Conservation (phyloP, 23 tunicate species). For the Clavelina lepadiformis region DNA sequence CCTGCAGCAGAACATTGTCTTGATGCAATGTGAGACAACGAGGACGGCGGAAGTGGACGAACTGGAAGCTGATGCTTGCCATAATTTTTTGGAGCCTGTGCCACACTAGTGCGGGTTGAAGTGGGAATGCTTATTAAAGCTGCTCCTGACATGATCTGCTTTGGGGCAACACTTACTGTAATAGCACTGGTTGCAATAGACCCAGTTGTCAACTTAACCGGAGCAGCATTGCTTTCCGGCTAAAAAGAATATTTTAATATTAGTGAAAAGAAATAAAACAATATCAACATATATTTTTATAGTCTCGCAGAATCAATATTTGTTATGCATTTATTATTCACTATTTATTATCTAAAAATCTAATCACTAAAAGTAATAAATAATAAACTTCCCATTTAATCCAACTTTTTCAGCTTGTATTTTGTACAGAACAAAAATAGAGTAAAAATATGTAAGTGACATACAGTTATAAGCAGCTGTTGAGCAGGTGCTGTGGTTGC, state of each 20-base stretch:
- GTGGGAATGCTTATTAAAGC: conserved; percentile 21
- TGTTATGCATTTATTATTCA: no score
- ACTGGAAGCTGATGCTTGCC: conserved; percentile 57
- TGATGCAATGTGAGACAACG: conserved; percentile 37
- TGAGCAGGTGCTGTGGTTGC: no score
- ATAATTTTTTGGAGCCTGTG: conserved; percentile 23
- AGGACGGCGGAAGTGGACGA: conserved; percentile 15
- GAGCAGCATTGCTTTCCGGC: neutral
- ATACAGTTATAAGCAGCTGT: neutral
- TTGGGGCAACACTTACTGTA: conserved; percentile 21
- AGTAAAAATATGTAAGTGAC: no score
- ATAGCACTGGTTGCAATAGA: neutral
- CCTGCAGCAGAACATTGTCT: neutral
- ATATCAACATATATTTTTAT: no score
- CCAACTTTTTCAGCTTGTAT: no score
- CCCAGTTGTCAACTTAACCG: no score
- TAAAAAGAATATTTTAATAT: neutral
- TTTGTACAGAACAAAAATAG: no score
- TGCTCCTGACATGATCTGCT: conserved; percentile 13
- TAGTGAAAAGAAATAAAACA: neutral
- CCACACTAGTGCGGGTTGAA: conserved; percentile 9
- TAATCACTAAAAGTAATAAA: no score
- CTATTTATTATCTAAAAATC: no score
- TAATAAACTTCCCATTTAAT: no score
- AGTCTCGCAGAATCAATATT: no score